Conservation (phyloP, 2,113 vertebrate genomes). For the Catharus minimus region DNA sequence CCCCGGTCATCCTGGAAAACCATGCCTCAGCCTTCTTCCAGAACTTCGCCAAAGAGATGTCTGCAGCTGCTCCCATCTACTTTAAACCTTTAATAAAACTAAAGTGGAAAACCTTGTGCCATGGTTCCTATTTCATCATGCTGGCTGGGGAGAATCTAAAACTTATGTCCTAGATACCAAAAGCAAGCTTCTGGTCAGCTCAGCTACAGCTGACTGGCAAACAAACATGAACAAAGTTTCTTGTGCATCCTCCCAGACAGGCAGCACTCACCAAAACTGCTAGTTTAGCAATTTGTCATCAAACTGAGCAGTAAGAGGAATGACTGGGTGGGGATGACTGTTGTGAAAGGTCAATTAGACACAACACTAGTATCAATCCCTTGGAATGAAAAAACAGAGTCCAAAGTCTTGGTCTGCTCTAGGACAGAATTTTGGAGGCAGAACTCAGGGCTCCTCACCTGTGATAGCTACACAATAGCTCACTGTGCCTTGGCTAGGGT, state of each 20-base stretch:
- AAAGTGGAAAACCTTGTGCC: neutral
- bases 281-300: neutral
- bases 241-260: neutral
- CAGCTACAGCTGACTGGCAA: neutral
- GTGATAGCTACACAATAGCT: fast-evolving
- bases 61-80: neutral
- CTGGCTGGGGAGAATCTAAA: neutral
- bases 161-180: neutral
- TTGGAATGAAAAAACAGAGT: neutral
- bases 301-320: neutral
- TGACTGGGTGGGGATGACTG: neutral
- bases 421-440: neutral
- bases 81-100: neutral
- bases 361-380: neutral
- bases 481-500: neutral
- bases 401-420: neutral
- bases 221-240: neutral
- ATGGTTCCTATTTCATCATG: neutral
- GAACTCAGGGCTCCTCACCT: neutral
- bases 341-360: neutral
- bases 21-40: neutral
- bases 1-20: neutral
- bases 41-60: neutral
- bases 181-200: neutral
- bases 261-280: neutral